Base-by-base conservation (phyloP, 2,113 vertebrate genomes). In the Naja naja region DNA sequence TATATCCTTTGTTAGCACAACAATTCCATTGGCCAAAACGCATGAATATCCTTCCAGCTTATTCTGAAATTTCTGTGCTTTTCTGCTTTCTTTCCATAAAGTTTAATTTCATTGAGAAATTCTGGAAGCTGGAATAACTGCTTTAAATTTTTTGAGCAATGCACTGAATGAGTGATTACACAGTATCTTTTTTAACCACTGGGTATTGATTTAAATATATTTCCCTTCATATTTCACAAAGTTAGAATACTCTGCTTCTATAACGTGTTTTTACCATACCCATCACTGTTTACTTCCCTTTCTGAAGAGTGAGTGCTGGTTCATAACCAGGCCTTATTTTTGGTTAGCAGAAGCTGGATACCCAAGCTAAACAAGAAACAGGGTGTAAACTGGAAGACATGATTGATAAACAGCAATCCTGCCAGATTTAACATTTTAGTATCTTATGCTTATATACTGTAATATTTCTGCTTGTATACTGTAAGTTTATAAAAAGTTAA, bases 121-220 rank as follows among this genome's bases (percentile, higher is more conserved):
- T 0, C 7, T 69, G 91, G 34, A 92, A 92, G 87, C 47, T 74
- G 43, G 0, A 1, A 34, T 90, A 25, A 3, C 4, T 93, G 8
- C 87, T 94, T 95, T 94, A 93, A 93, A 74, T 90, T 39, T 81
- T 39, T 20, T 92, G 93, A 92, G 94, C 89, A 96, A 92, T 47
- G 96, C 92, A 96, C 64, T 96, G 43, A 47, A 87, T 97, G 93
- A 96, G 89, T 18, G 69, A 90, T 30, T 90, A 90, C 94, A 64
- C 94, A 89, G 94, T 45, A 94, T 95, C 56, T 87, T 94, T 74
- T 89, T 74, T 23, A 89, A 54, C 93, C 95, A 94, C 85, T 94
- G 96, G 96, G 94, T 94, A 93, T 95, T 92, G 27, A 49, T 92
- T 90, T 0, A 93, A 87, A 90, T 94, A 93, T 85, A 89, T 95